Evolutionary conservation across 2,888 invertebrate genomes (phyloP).

Genomic region (Clepsis dumicolana): DNA sequence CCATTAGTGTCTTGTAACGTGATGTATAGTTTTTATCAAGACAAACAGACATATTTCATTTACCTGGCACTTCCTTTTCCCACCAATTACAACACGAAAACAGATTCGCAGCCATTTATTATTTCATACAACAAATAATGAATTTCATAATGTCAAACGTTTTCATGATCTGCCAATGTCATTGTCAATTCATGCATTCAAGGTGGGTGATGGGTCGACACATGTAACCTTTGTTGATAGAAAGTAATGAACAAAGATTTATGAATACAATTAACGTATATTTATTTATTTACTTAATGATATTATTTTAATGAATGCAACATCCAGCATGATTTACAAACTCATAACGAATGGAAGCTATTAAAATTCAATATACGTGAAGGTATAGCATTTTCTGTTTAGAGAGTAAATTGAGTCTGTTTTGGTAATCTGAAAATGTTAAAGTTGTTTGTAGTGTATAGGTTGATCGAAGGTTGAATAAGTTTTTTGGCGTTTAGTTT

Average conservation of each 20-base stretch:
- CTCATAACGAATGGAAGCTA: neutral
- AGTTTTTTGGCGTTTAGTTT: neutral
- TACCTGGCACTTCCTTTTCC: slow-evolving; percentile 49
- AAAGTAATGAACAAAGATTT: neutral
- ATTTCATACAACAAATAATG: neutral
- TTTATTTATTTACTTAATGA: too few relatives aligned
- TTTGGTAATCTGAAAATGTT: neutral
- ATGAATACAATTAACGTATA: too few relatives aligned
- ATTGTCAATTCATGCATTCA: neutral
- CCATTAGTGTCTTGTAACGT: too few relatives aligned
- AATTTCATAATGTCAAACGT: neutral
- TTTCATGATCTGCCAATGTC: slow-evolving; percentile 7
- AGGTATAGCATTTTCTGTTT: neutral
- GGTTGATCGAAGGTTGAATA: too few relatives aligned
- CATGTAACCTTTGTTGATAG: neutral
- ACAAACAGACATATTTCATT: neutral
- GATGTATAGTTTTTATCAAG: neutral
- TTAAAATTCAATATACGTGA: neutral
- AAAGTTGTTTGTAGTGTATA: neutral
- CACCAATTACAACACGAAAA: slow-evolving; percentile 49
- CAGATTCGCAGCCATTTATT: slow-evolving; percentile 21
- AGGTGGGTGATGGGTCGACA: neutral
- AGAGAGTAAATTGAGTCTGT: neutral
- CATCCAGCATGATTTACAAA: neutral
- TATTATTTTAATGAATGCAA: neutral